Conservation (phyloP, 2,113 vertebrate species). For the Hoplias malabaricus region DNA sequence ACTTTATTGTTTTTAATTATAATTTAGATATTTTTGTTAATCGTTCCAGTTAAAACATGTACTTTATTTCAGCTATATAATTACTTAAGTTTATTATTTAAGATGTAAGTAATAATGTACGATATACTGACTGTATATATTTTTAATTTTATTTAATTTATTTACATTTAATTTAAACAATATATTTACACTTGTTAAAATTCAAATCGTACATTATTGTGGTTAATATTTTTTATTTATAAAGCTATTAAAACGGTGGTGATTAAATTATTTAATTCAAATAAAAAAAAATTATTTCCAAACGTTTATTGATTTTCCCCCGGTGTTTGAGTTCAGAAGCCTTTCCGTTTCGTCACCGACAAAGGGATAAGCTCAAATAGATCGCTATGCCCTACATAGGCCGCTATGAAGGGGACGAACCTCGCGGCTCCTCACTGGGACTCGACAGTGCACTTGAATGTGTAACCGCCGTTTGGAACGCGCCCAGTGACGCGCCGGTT, state of each 20-base stretch:
- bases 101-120: too few species aligned
- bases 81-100: not conserved
- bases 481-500: too few species aligned
- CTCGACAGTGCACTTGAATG: not conserved
- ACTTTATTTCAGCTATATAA: not conserved
- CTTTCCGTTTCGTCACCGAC: not conserved
- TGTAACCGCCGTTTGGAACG: not conserved
- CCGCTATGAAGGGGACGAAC: not conserved
- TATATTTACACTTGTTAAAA: too few species aligned
- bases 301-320: not conserved
- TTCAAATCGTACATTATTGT: too few species aligned
- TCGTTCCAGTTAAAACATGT: not conserved
- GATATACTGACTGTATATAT: too few species aligned
- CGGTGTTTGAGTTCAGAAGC: not conserved
- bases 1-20: not conserved
- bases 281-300: not conserved
- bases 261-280: too few species aligned
- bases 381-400: not conserved
- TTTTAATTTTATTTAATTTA: not conserved
- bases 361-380: not conserved
- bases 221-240: too few species aligned
- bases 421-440: not conserved
- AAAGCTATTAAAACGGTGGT: too few species aligned
- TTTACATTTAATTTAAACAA: not conserved
- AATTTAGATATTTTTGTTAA: not conserved